Conservation (phyloP, 2,888 invertebrate genomes). For the Aporophyla lueneburgensis region DNA sequence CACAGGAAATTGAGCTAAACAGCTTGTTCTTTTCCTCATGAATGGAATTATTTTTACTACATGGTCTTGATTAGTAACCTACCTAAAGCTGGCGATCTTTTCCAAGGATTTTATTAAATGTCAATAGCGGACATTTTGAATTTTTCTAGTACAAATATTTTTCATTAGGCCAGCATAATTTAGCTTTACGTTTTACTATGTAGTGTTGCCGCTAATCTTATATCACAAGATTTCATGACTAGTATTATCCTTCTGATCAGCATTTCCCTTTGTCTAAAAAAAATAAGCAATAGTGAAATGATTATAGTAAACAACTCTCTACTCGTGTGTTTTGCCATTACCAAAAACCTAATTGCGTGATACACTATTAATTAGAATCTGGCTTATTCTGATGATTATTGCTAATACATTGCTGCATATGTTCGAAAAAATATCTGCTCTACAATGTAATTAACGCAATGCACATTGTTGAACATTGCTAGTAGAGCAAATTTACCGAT, state of each 20-base stretch:
- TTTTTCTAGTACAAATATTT: not conserved
- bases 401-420: too few species aligned
- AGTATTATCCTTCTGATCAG: not conserved
- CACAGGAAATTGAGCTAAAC: constrained; percentile 38
- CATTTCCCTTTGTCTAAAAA: not conserved
- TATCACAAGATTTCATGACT: not conserved
- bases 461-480: too few species aligned
- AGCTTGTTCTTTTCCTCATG: constrained; percentile 38
- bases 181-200: not conserved
- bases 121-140: not conserved
- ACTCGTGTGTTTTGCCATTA: not conserved
- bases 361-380: too few species aligned
- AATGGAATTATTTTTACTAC: constrained; percentile 30
- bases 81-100: not conserved
- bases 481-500: not conserved
- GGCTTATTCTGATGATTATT: too few species aligned
- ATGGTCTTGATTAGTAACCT: not conserved
- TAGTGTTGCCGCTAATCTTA: not conserved
- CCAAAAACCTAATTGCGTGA: not conserved
- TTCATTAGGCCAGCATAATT: not conserved
- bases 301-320: not conserved
- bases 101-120: not conserved
- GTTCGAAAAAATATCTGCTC: too few species aligned
- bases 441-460: too few species aligned
- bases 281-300: not conserved